phyloP scores from a whole-genome alignment of 2,113 vertebrate genomes.

The Crotalus viridis region DNA sequence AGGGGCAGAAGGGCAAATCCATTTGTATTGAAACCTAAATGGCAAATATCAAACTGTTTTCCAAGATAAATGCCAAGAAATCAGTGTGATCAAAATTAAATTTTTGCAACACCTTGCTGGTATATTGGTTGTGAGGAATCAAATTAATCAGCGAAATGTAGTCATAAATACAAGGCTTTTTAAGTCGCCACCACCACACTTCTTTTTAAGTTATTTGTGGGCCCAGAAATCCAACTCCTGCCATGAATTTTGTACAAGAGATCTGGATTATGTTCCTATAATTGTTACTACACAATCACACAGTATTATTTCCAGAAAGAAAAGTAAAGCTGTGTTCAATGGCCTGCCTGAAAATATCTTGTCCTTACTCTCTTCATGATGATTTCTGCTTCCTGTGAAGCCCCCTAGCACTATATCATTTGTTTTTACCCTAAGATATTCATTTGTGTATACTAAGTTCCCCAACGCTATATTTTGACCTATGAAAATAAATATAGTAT shows the following conservation, averaged over 20 bases:
- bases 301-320: background rate
- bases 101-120: background rate
- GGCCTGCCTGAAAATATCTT: background rate
- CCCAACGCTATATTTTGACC: background rate
- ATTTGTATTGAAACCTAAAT: background rate
- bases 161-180: background rate
- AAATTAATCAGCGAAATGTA: background rate
- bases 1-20: background rate
- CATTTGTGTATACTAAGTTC: background rate
- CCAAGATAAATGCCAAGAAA: background rate
- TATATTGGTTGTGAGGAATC: background rate
- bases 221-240: background rate
- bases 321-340: background rate
- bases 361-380: background rate
- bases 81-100: background rate
- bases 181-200: background rate
- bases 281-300: background rate
- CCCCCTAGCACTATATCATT: background rate
- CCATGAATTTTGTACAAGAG: background rate
- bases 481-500: background rate
- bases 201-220: background rate
- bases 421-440: background rate
- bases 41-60: background rate
- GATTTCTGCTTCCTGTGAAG: background rate
- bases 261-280: background rate